These are phyloP conservation scores for Lethocerus indicus DNA, from an alignment of 1,140 invertebrate species.

Conservation along the genomic window DNA sequence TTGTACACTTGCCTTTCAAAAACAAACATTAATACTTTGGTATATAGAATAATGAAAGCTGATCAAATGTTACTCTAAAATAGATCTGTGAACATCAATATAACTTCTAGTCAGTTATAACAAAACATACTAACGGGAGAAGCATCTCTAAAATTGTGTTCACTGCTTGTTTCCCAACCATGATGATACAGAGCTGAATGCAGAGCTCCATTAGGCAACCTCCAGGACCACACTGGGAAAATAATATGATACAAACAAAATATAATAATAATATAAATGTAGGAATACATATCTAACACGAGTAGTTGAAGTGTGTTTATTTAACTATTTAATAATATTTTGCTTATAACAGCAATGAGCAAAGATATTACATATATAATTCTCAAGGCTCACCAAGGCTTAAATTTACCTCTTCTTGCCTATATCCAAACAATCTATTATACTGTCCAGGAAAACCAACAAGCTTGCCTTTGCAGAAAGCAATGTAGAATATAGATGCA, in stretches of 20 bases:
- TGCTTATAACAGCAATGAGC: no score
- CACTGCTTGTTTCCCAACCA: constrained; percentile 89
- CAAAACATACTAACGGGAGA: constrained; percentile 36
- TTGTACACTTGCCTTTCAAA: constrained; percentile 19
- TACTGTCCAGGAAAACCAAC: constrained; percentile 66
- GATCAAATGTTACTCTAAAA: no score
- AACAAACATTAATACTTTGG: constrained; percentile 1
- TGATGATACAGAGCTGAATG: constrained; percentile 87
- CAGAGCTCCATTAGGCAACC: constrained; percentile 87
- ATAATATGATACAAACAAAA: no score
- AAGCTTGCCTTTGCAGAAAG: constrained; percentile 91
- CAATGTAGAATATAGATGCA: constrained; percentile 96
- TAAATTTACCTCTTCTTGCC: constrained; percentile 73
- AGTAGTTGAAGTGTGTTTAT: not conserved
- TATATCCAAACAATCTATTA: constrained; percentile 50
- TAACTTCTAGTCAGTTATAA: no score
- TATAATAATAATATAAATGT: not conserved
- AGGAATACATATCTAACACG: not conserved
- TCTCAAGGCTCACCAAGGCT: no score
- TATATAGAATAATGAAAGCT: no score
- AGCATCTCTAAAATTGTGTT: constrained; percentile 79
- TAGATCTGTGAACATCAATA: no score
- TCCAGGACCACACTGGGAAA: constrained; percentile 66
- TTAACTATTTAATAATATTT: no score
- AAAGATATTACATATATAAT: no score